A percentile compares a stretch with the other conserved stretches of the same genome.
phyloP scores from a whole-genome alignment of 2,113 vertebrate genomes.

The Myanophis thanlyinensis region DNA sequence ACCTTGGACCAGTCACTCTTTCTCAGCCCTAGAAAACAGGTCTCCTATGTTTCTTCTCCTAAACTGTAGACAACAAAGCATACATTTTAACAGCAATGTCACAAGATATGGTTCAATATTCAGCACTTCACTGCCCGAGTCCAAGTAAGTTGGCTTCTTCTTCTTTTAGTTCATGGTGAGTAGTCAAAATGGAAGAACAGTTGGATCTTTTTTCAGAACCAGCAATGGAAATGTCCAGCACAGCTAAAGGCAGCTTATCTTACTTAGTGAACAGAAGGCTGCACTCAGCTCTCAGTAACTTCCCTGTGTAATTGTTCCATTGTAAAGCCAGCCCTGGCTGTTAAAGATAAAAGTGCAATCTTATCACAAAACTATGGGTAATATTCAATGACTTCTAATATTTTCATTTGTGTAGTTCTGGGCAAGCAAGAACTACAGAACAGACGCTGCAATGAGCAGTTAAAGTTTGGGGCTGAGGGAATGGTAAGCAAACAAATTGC shows the following conservation, averaged over 20 bases:
- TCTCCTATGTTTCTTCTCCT: neutral
- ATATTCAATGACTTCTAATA: neutral
- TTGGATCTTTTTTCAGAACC: neutral
- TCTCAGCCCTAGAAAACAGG: neutral
- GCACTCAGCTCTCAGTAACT: neutral
- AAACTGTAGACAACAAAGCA: neutral
- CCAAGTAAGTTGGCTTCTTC: neutral
- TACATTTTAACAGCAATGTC: neutral
- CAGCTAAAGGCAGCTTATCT: neutral
- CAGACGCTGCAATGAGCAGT: neutral
- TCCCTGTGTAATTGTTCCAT: neutral
- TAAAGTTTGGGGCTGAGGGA: neutral
- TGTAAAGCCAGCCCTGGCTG: neutral
- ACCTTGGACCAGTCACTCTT: neutral
- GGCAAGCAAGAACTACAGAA: slow-evolving; percentile 18
- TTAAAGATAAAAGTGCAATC: neutral
- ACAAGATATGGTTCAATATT: neutral
- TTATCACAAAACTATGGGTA: neutral
- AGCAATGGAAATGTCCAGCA: neutral
- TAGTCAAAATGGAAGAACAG: neutral
- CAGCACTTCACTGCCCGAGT: neutral
- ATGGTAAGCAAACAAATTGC: slow-evolving; percentile 27
- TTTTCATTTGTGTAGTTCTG: neutral
- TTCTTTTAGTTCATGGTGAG: neutral
- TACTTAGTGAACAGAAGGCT: neutral